A percentile compares a stretch with the other conserved stretches of the same genome.
phyloP scores from a whole-genome alignment of 2,888 invertebrate genomes.

The Prenolepis imparis region DNA sequence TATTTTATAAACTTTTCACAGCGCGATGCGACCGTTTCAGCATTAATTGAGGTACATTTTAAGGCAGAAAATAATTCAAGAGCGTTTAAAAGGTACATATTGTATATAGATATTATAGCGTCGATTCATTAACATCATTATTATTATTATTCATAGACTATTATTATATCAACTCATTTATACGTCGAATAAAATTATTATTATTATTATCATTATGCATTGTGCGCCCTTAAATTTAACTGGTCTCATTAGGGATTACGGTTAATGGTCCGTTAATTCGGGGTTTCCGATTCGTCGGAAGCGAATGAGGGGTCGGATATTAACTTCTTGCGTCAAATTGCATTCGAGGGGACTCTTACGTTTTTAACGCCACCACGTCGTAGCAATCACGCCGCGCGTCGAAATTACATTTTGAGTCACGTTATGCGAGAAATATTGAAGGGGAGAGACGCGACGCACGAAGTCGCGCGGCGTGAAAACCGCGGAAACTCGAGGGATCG shows the following conservation, averaged over 20 bases:
- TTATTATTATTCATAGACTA: slow-evolving; percentile 54
- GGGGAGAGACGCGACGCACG: slow-evolving; percentile 30
- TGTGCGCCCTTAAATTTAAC: slow-evolving; percentile 34
- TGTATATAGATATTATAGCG: neutral
- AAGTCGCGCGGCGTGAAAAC: slow-evolving; percentile 66
- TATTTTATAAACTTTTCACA: neutral
- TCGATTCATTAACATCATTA: slow-evolving; percentile 45
- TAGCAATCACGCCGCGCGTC: neutral
- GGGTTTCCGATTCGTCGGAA: slow-evolving; percentile 8
- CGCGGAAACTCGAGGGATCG: slow-evolving; percentile 13
- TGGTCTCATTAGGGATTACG: slow-evolving; percentile 36
- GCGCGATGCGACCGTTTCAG: neutral
- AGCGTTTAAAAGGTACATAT: slow-evolving; percentile 8
- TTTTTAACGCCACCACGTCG: neutral
- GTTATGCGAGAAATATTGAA: slow-evolving; percentile 57
- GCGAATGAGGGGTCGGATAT: neutral
- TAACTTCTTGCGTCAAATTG: neutral
- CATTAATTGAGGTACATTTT: slow-evolving; percentile 21
- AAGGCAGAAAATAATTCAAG: slow-evolving; percentile 17
- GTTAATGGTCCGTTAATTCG: slow-evolving; percentile 10
- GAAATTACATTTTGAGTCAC: slow-evolving; percentile 13
- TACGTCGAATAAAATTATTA: slow-evolving; percentile 50
- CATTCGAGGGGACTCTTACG: neutral
- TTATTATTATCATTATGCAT: slow-evolving; percentile 21
- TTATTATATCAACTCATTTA: slow-evolving; percentile 49